These are phyloP conservation scores for Trachelus troglodyta DNA, from an alignment of 2,888 invertebrate species.

Conservation along the genomic window DNA sequence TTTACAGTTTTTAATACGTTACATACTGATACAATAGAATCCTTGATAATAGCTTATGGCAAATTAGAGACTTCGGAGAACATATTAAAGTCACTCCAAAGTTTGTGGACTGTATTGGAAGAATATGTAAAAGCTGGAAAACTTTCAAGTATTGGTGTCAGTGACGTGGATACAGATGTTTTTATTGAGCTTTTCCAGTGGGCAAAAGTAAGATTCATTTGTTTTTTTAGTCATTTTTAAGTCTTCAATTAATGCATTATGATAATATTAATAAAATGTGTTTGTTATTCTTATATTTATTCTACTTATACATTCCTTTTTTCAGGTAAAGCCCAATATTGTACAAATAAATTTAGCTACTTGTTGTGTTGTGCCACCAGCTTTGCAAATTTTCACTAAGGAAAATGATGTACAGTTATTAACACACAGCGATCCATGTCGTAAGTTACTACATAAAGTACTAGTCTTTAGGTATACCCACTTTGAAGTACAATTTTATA, in stretches of 20 bases:
- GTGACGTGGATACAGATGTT: constrained; percentile 87
- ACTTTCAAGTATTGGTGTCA: constrained; percentile 79
- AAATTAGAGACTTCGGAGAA: constrained; percentile 61
- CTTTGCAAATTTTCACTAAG: constrained; percentile 89
- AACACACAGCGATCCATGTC: constrained; percentile 94
- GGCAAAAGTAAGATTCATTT: constrained; percentile 70
- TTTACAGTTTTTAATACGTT: constrained; percentile 78
- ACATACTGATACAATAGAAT: constrained; percentile 80
- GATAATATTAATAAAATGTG: constrained; percentile 1
- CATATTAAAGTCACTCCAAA: constrained; percentile 69
- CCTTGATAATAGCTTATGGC: constrained; percentile 84
- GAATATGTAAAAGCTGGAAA: constrained; percentile 74
- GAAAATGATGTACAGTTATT: constrained; percentile 91
- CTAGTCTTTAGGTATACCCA: constrained; percentile 14
- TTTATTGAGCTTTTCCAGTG: constrained; percentile 81
- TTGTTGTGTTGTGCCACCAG: constrained; percentile 94
- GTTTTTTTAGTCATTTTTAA: not conserved
- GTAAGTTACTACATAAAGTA: constrained; percentile 67
- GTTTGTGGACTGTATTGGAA: constrained; percentile 83
- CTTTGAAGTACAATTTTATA: not conserved
- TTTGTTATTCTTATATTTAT: not conserved
- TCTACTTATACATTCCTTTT: constrained; percentile 25
- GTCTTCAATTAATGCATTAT: constrained; percentile 8
- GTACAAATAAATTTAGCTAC: constrained; percentile 93
- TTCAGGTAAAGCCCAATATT: constrained; percentile 82